These are phyloP conservation scores for Cichladusa arquata DNA, from an alignment of 2,113 vertebrate species.

Conservation along the genomic window DNA sequence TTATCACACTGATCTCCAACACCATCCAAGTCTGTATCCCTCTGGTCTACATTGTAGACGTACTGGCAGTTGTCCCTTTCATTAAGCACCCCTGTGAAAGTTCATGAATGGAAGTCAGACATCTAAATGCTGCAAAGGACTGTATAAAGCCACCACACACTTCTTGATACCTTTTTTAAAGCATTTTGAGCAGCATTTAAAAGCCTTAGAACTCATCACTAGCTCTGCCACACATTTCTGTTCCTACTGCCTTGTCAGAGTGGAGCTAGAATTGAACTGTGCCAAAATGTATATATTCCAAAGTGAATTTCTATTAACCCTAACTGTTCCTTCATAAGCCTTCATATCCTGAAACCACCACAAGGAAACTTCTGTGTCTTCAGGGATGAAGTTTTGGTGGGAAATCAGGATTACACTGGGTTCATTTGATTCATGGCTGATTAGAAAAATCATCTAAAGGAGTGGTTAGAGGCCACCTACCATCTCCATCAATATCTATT, in stretches of 20 bases:
- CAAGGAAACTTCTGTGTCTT: not conserved
- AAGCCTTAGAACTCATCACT: not conserved
- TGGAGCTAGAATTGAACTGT: not conserved
- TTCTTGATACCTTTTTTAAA: not conserved
- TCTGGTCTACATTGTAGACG: conserved; percentile 97
- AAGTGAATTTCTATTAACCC: not conserved
- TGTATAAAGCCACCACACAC: not conserved
- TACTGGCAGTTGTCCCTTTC: conserved; percentile 95
- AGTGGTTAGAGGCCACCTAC: conserved; percentile 68
- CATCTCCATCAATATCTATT: conserved; percentile 95
- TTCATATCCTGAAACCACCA: not conserved
- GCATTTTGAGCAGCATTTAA: not conserved
- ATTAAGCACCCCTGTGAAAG: conserved; percentile 87
- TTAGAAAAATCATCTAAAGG: not conserved
- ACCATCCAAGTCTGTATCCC: conserved; percentile 91
- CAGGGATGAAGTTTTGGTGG: not conserved
- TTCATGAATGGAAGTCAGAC: not conserved
- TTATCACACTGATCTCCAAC: conserved; percentile 99
- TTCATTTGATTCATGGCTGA: not conserved
- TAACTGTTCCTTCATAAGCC: not conserved
- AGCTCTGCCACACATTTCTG: not conserved
- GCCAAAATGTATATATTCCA: not conserved
- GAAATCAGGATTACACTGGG: not conserved
- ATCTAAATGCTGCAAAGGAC: not conserved
- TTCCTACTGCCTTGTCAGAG: not conserved